Base-by-base conservation (phyloP, 2,888 invertebrate species). In the Coronaproctus castanopsis region DNA sequence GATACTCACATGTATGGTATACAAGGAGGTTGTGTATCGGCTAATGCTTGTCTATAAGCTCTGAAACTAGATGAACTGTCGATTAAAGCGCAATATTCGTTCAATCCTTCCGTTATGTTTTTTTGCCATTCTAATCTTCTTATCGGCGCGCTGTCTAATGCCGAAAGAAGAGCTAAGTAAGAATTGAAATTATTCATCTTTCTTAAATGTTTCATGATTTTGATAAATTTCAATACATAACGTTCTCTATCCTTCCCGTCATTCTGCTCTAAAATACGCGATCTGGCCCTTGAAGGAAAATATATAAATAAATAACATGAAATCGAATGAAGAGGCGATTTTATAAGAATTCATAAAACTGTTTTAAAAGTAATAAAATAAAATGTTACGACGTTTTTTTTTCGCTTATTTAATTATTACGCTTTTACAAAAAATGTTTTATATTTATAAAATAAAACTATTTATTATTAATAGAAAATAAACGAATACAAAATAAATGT, bases 141-240 rank as follows among this genome's bases (percentile, higher is more conserved):
- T 71, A 90, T 82, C 0, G 98, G 96, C 2, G 95, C 95, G 21
- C 96, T 97, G 74, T 96, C 95, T 67, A 98, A 74, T 19, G 98
- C 98, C 5, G 96, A 95, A 62, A 98, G 77, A 64, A 98, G 77
- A 8, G 98, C 97, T 68, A 98, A 76, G 76, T 96, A 96, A 53
- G 96, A 96, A 76, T 98, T 98, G 74, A 96, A 98, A 73, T 98
- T 98, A 75, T 93, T 95, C 73, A 97, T 84, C 73, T 95, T 95
- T 62, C 96, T 79, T 64, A 98, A 77, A 70, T 93, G 89, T 75
- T 95, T 93, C 95, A 97, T 96, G 63, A 98, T 92, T 73, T 97
- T 97, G 62, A 98, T 87, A 73, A 96, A 93, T 71, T 93, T 95
- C 68, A 85, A 82, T 61, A 91, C 89, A 71, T 89, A 91, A 69